phyloP scores from a whole-genome alignment of 2,113 vertebrate genomes.

The Zootoca vivipara region DNA sequence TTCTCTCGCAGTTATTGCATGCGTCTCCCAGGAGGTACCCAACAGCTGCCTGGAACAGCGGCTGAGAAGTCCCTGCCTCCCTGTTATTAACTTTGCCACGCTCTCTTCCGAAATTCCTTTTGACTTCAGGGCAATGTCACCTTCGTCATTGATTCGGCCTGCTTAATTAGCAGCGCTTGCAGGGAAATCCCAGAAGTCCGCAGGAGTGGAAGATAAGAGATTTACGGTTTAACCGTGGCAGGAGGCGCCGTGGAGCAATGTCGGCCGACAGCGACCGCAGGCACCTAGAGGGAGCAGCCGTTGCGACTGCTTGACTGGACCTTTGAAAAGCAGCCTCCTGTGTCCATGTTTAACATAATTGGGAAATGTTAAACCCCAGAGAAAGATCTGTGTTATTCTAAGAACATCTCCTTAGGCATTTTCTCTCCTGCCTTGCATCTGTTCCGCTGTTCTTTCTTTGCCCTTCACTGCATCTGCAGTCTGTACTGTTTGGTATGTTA shows the following conservation, averaged over 20 bases:
- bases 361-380: conserved; percentile 25
- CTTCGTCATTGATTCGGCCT: background rate
- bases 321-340: background rate
- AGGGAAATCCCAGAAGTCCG: background rate
- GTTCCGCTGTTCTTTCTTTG: background rate
- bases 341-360: background rate
- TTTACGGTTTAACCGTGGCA: background rate
- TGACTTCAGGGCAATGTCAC: background rate
- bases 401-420: background rate
- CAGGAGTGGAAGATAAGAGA: background rate
- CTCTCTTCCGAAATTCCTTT: background rate
- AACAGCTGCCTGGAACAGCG: background rate
- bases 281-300: rapidly evolving
- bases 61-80: rapidly evolving
- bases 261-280: background rate
- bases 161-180: background rate
- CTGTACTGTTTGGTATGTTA: background rate
- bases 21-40: background rate
- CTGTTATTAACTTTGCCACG: background rate
- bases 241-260: background rate
- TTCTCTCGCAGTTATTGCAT: background rate
- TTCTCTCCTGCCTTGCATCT: background rate
- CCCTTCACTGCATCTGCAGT: background rate
- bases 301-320: background rate
- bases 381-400: background rate